These are phyloP conservation scores for Solea solea DNA, from an alignment of 2,113 vertebrate species.

Conservation along the genomic window DNA sequence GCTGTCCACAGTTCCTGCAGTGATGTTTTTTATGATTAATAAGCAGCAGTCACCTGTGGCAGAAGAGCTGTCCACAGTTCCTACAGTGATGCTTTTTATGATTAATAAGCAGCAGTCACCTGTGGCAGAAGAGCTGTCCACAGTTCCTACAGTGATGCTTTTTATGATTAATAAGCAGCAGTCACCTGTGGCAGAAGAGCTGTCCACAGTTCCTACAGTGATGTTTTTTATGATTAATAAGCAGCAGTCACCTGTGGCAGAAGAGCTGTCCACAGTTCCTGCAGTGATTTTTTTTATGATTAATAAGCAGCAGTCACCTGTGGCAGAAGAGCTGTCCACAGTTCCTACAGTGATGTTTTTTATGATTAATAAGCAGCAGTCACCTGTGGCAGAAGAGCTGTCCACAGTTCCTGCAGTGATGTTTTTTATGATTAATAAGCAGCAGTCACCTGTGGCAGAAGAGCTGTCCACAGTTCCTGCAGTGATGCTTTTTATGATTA, in stretches of 20 bases:
- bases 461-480: slow-evolving; percentile 98
- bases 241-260: too few relatives aligned
- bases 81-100: slow-evolving; percentile 88
- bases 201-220: too few relatives aligned
- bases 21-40: slow-evolving; percentile 79
- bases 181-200: too few relatives aligned
- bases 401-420: slow-evolving; percentile 98
- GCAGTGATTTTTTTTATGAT: too few relatives aligned
- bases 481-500: slow-evolving; percentile 83
- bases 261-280: too few relatives aligned
- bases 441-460: slow-evolving; percentile 96
- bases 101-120: slow-evolving; percentile 74
- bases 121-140: slow-evolving; percentile 99
- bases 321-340: too few relatives aligned
- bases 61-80: slow-evolving; percentile 99
- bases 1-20: slow-evolving; percentile 98
- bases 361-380: too few relatives aligned
- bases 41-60: slow-evolving; percentile 88
- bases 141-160: slow-evolving; percentile 99
- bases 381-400: slow-evolving; percentile 99
- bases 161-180: too few relatives aligned
- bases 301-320: too few relatives aligned
- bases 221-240: too few relatives aligned
- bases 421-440: slow-evolving; percentile 36
- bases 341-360: too few relatives aligned